A percentile compares a stretch with the other conserved stretches of the same genome.
Evolutionary conservation across 2,797 vertebrate genomes (phyloP).

Genomic region (Benthosema pterotum): DNA sequence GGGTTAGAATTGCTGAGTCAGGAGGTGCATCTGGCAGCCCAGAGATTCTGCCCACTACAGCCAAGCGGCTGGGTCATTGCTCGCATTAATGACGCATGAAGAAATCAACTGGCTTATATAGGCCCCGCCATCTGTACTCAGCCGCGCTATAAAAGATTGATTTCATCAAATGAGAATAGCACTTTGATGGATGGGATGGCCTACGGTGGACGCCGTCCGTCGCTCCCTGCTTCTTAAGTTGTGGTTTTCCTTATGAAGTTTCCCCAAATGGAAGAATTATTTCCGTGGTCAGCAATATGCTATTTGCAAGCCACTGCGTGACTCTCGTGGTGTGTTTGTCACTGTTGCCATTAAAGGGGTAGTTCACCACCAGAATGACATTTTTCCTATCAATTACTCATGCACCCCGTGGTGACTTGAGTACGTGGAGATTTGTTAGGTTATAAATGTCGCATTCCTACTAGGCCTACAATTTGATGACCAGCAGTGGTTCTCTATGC

Average conservation of each 20-base stretch:
- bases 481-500: too few species aligned
- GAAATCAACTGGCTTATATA: constrained; percentile 62
- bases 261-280: constrained; percentile 14
- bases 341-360: neutral
- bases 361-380: neutral
- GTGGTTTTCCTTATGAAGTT: constrained; percentile 35
- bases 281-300: neutral
- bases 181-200: constrained; percentile 52
- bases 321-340: constrained; percentile 3
- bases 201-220: constrained; percentile 4
- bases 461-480: too few species aligned
- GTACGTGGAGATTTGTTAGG: too few species aligned
- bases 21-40: constrained; percentile 41
- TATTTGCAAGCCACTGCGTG: neutral
- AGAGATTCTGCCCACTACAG: constrained; percentile 32
- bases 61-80: constrained; percentile 59
- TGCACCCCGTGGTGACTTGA: too few species aligned
- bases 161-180: constrained; percentile 25
- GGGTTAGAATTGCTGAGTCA: constrained; percentile 42
- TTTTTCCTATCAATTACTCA: too few species aligned
- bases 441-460: too few species aligned
- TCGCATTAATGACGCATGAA: constrained; percentile 65
- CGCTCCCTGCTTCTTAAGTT: constrained; percentile 19
- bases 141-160: constrained; percentile 42
- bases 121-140: constrained; percentile 61